phyloP scores from a whole-genome alignment of 1,140 invertebrate species.

The Mya arenaria region DNA sequence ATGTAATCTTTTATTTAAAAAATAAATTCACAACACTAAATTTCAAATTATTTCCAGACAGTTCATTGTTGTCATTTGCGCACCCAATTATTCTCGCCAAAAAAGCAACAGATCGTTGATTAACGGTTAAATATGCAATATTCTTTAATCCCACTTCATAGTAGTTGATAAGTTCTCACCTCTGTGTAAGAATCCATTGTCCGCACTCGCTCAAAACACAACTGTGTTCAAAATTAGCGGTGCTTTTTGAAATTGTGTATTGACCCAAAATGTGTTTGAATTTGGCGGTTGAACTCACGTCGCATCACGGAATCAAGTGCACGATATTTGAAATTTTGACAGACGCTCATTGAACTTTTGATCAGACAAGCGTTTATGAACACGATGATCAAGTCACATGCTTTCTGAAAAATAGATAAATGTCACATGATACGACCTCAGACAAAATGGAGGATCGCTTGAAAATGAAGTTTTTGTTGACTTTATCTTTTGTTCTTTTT shows the following conservation, averaged over 20 bases:
- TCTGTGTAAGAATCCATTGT: conserved; percentile 69
- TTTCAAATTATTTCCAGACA: too few relatives aligned
- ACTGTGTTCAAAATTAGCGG: not conserved
- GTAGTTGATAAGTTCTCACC: conserved; percentile 61
- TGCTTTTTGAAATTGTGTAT: not conserved
- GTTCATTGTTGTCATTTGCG: too few relatives aligned
- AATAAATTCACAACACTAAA: too few relatives aligned
- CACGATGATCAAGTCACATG: conserved; percentile 3
- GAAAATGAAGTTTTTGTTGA: too few relatives aligned
- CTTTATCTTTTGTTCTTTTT: not conserved
- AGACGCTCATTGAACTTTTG: conserved; percentile 10
- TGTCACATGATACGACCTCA: too few relatives aligned
- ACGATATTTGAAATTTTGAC: conserved; percentile 47
- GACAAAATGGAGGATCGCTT: too few relatives aligned
- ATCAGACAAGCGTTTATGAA: not conserved
- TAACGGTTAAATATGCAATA: too few relatives aligned
- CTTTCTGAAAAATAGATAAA: too few relatives aligned
- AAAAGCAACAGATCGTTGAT: too few relatives aligned
- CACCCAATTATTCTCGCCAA: too few relatives aligned
- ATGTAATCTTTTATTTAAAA: too few relatives aligned
- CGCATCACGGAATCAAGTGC: conserved; percentile 48
- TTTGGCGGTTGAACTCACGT: conserved; percentile 67
- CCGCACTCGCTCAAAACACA: not conserved
- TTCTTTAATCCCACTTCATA: too few relatives aligned
- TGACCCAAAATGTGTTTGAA: conserved; percentile 56